Percentiles rank a stretch among this genome's conserved stretches.
These are phyloP conservation scores for Aphis craccivora DNA, from an alignment of 1,140 invertebrate genomes.

Conservation along the genomic window DNA sequence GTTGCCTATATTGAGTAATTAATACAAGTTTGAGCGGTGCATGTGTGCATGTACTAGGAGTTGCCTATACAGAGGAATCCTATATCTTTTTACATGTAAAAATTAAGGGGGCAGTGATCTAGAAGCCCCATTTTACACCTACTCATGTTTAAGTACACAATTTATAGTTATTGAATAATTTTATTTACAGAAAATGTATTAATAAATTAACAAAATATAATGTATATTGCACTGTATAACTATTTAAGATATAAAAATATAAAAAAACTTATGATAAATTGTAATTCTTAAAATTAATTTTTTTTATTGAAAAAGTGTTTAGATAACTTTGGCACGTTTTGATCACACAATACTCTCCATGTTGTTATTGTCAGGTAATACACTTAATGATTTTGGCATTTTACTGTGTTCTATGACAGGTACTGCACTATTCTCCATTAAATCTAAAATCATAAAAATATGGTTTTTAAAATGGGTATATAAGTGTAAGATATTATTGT, in stretches of 20 bases:
- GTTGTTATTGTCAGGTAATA: constrained; percentile 41
- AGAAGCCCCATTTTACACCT: too few species aligned
- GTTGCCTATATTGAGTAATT: too few species aligned
- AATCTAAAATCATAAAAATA: constrained; percentile 37
- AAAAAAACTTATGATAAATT: background rate
- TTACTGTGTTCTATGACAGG: constrained; percentile 35
- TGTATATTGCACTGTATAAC: constrained; percentile 26
- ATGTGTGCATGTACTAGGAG: too few species aligned
- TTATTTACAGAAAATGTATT: constrained; percentile 36
- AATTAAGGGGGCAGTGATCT: too few species aligned
- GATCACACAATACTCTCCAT: constrained; percentile 53
- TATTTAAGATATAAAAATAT: constrained; percentile 24
- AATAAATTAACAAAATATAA: constrained; percentile 51
- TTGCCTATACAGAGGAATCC: too few species aligned
- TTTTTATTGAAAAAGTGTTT: background rate
- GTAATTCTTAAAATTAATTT: background rate
- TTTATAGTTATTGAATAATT: constrained; percentile 22
- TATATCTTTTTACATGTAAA: too few species aligned
- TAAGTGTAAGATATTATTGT: background rate
- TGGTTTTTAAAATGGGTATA: background rate
- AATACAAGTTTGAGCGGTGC: too few species aligned
- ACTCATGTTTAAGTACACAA: background rate
- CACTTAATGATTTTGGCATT: constrained; percentile 54
- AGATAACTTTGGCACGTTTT: constrained; percentile 30
- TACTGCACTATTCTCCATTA: constrained; percentile 27